These are phyloP conservation scores for Pogonomyrmex californicus DNA, from an alignment of 1,140 invertebrate genomes.

Conservation along the genomic window DNA sequence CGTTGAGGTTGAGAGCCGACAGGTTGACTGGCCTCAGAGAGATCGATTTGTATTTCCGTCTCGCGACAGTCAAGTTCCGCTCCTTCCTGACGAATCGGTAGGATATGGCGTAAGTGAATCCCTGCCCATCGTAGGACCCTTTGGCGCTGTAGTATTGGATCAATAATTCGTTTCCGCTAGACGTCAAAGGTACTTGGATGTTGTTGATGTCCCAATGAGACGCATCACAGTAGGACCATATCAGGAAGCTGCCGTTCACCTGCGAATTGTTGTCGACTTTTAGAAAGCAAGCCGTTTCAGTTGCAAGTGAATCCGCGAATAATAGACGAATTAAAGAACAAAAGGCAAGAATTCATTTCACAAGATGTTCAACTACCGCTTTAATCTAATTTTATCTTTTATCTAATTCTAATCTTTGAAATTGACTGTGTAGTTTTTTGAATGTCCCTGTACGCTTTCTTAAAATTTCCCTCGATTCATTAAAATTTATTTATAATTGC, in stretches of 20 bases:
- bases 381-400: background rate
- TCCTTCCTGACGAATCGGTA: constrained; percentile 79
- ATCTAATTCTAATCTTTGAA: background rate
- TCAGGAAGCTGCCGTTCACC: constrained; percentile 77
- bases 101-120: constrained; percentile 82
- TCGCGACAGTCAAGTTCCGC: constrained; percentile 73
- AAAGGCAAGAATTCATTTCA: background rate
- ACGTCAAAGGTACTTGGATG: constrained; percentile 79
- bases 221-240: constrained; percentile 83
- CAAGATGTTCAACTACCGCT: too few relatives aligned
- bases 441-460: background rate
- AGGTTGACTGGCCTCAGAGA: constrained; percentile 82
- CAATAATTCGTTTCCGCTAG: constrained; percentile 78
- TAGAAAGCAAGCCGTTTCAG: background rate
- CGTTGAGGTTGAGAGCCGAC: constrained; percentile 81
- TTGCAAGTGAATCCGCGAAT: background rate
- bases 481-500: background rate
- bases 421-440: background rate
- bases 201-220: constrained; percentile 83
- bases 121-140: constrained; percentile 82
- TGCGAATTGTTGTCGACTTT: constrained; percentile 49
- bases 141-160: constrained; percentile 82
- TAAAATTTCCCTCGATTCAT: background rate
- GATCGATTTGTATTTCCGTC: constrained; percentile 78
- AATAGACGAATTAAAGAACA: background rate